Conservation (phyloP, 2,113 vertebrate genomes). For the Megaceryle torquata region DNA sequence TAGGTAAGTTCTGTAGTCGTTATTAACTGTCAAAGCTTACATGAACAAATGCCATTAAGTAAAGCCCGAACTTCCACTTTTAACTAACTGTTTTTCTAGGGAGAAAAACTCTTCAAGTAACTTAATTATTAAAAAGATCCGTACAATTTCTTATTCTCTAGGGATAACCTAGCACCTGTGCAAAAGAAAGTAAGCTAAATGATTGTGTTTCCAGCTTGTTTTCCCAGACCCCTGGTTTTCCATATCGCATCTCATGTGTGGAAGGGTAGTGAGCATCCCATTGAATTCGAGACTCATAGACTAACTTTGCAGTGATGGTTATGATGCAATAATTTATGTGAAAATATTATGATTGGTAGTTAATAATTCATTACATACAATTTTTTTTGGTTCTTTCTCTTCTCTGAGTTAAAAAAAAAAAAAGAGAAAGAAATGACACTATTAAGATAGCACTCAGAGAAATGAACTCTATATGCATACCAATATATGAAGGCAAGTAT, state of each 20-base stretch:
- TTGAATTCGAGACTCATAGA: background rate
- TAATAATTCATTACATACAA: background rate
- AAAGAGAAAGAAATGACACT: background rate
- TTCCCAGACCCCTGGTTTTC: background rate
- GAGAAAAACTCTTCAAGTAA: background rate
- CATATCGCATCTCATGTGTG: background rate
- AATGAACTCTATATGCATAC: background rate
- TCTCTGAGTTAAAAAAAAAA: background rate
- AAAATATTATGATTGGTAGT: background rate
- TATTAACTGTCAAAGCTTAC: background rate
- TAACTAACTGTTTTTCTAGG: background rate
- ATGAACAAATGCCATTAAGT: background rate
- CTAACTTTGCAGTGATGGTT: background rate
- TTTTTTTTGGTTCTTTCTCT: background rate
- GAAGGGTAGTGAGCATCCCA: background rate
- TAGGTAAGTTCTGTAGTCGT: background rate
- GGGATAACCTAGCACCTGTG: background rate
- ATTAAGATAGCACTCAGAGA: background rate
- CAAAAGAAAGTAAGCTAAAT: background rate
- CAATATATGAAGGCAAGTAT: background rate
- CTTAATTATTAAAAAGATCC: background rate
- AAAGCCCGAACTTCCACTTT: background rate
- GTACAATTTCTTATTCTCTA: background rate
- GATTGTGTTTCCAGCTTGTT: background rate
- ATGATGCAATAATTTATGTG: background rate